Evolutionary conservation across 2,888 invertebrate species (phyloP).

Genomic region (Periphyllus acericola): DNA sequence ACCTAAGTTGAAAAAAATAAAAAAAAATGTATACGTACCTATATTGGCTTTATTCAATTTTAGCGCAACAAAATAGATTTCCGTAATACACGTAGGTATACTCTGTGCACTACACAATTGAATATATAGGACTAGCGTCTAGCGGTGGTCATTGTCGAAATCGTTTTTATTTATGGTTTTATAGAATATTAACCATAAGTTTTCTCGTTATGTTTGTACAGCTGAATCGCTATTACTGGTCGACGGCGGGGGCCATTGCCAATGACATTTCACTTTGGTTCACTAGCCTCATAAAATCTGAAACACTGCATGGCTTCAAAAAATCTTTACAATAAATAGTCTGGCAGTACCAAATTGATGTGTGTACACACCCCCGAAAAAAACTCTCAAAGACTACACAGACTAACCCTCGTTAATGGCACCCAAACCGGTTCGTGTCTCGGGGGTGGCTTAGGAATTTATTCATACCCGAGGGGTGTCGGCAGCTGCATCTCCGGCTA

Average conservation of each 20-base stretch:
- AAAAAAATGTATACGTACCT: too few species aligned
- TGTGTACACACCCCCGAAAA: slow-evolving; percentile 33
- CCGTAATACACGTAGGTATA: too few species aligned
- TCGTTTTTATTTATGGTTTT: slow-evolving; percentile 44
- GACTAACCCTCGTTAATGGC: slow-evolving; percentile 36
- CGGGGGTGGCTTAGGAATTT: slow-evolving; percentile 50
- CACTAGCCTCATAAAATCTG: slow-evolving; percentile 13
- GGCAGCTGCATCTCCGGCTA: slow-evolving; percentile 53
- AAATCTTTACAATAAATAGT: slow-evolving; percentile 45
- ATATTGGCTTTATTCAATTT: too few species aligned
- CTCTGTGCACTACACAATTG: neutral
- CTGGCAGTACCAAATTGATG: slow-evolving; percentile 7
- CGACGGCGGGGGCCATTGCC: neutral
- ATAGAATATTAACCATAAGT: neutral
- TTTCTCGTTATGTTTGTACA: slow-evolving; percentile 39
- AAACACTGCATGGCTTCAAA: neutral
- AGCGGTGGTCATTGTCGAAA: slow-evolving; percentile 5
- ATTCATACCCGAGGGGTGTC: slow-evolving; percentile 40
- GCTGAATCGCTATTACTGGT: slow-evolving; percentile 18
- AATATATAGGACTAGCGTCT: neutral
- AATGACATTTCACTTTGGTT: slow-evolving; percentile 31
- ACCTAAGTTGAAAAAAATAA: too few species aligned
- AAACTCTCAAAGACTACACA: slow-evolving; percentile 30
- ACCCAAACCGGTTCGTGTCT: slow-evolving; percentile 54
- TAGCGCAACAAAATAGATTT: too few species aligned